phyloP scores from a whole-genome alignment of 2,113 vertebrate species.

The Oreochromis niloticus region DNA sequence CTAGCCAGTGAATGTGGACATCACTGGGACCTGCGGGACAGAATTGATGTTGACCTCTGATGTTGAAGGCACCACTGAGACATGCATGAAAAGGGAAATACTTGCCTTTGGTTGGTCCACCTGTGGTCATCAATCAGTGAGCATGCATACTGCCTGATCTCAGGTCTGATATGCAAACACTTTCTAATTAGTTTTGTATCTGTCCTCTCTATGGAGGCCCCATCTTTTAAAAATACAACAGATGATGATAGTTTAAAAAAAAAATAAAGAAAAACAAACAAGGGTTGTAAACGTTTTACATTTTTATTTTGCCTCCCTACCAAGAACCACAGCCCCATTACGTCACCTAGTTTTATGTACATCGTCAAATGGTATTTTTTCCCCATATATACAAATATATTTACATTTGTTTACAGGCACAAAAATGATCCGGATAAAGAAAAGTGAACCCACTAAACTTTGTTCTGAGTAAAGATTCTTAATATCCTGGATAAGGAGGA shows the following conservation, averaged over 20 bases:
- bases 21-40: slow-evolving; percentile 79
- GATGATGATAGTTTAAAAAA: background rate
- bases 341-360: slow-evolving; percentile 54
- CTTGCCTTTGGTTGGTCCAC: background rate
- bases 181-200: background rate
- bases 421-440: slow-evolving; percentile 6
- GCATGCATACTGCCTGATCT: background rate
- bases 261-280: slow-evolving; percentile 2
- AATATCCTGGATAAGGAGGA: background rate
- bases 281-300: slow-evolving; percentile 49
- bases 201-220: background rate
- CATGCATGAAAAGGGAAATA: background rate
- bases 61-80: background rate
- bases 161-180: background rate
- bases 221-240: background rate
- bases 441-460: background rate
- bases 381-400: slow-evolving; percentile 66
- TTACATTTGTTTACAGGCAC: slow-evolving; percentile 68
- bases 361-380: slow-evolving; percentile 47
- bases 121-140: background rate
- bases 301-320: slow-evolving; percentile 67
- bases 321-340: slow-evolving; percentile 29
- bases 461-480: slow-evolving; percentile 5
- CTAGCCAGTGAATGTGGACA: slow-evolving; percentile 81
- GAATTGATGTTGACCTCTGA: slow-evolving; percentile 30